Percentiles rank a stretch among this genome's conserved stretches.
These are phyloP conservation scores for Acyrthosiphon pisum DNA, from an alignment of 1,140 invertebrate genomes.

Conservation along the genomic window DNA sequence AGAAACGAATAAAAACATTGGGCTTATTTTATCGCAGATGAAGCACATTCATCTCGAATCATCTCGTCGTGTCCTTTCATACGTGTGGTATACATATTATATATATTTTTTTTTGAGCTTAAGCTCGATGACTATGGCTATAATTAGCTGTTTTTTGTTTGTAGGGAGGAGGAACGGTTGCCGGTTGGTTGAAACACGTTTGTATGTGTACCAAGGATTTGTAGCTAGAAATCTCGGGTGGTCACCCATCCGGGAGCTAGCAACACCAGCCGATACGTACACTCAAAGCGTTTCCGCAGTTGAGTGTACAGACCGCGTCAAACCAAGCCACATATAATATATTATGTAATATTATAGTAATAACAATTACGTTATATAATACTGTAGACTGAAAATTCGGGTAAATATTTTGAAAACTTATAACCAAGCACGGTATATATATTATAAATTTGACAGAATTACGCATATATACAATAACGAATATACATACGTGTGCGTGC, in stretches of 20 bases:
- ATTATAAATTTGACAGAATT: not conserved
- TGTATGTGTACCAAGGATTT: no score
- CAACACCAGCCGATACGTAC: no score
- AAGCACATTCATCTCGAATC: not conserved
- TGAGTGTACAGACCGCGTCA: no score
- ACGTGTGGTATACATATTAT: not conserved
- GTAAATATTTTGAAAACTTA: conserved; percentile 5
- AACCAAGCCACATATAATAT: no score
- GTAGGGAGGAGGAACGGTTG: no score
- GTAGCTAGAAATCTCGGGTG: no score
- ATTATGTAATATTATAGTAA: not conserved
- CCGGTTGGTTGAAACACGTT: no score
- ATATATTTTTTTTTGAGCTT: no score
- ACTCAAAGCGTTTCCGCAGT: no score
- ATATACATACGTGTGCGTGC: not conserved
- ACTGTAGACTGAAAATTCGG: not conserved
- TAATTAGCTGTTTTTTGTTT: no score
- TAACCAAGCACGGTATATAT: not conserved
- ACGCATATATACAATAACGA: not conserved
- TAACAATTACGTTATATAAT: not conserved
- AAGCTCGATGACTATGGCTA: no score
- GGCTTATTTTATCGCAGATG: not conserved
- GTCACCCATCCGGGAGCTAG: no score
- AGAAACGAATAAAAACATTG: not conserved
- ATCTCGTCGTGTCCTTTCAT: not conserved